phyloP scores from a whole-genome alignment of 2,797 vertebrate genomes.

The Saguinus oedipus region DNA sequence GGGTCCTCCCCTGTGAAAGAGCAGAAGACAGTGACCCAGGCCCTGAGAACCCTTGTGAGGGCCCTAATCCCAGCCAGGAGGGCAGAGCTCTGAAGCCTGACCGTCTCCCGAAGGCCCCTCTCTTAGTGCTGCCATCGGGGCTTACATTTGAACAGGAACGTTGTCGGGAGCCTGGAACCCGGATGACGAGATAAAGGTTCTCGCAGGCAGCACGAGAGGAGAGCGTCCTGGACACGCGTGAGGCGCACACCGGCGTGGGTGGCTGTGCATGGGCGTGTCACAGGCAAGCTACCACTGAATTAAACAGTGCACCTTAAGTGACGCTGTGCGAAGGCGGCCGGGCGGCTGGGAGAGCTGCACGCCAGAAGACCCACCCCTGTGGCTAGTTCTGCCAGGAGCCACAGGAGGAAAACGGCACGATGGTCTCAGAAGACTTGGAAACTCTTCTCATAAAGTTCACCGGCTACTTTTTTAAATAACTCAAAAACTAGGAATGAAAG shows the following conservation, averaged over 20 bases:
- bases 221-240: too few species aligned
- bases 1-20: not conserved
- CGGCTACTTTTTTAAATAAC: too few species aligned
- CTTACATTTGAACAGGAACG: not conserved
- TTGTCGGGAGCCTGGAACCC: not conserved
- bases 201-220: accelerated
- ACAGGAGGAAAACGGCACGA: not conserved
- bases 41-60: not conserved
- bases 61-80: not conserved
- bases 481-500: not conserved
- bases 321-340: not conserved
- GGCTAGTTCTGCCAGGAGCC: too few species aligned
- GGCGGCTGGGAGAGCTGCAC: not conserved
- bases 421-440: not conserved
- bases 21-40: too few species aligned
- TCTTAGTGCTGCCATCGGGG: not conserved
- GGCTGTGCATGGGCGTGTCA: too few species aligned
- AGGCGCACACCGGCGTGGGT: too few species aligned
- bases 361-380: accelerated
- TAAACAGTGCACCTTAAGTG: not conserved
- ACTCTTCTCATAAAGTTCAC: too few species aligned
- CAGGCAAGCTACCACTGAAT: not conserved
- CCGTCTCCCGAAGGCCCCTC: not conserved
- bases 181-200: not conserved
- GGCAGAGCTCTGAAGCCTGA: not conserved